Base-by-base conservation (phyloP, 2,888 invertebrate genomes). In the Caenorhabditis sp. region DNA sequence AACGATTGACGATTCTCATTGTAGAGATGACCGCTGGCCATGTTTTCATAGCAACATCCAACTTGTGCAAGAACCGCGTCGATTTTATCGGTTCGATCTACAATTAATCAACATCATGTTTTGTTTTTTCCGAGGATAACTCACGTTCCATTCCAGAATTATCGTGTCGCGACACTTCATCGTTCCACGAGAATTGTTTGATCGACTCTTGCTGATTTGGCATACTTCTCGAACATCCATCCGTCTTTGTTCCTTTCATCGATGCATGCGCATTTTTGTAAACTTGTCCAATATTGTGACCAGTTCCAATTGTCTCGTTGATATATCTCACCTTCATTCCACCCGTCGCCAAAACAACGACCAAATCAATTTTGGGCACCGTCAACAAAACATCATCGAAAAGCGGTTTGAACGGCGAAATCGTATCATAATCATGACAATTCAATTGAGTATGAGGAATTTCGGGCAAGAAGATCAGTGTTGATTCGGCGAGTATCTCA, bases 351-450 rank as follows among this genome's bases (percentile, higher is more conserved):
- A 86, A 57, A 21, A 86, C 55, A 3, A 86, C 54, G 17, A 84
- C 73, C n/a, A 81, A 76, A 64, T 86, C 85, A 24, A 86, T 79
- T 61, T 84, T 77, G 0, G 84, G 83, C 26, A 82, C 69, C 1
- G 64, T 66, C 14, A 66, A 57, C 51, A 83, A 27, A 17, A 84
- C 71, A 24, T 80, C 78, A 53, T 76, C 65, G 27, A 85, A 57
- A 8, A 86, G 63, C 17, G 75, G 62, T 49, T 81, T 76, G 73
- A 86, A 86, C 12, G 86, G 86, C 3, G 80, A 78, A 58, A 86
- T 80, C 10, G 85, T 83, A 24, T 77, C 80, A 70, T 86, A 86
- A 69, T 86, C 86, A 69, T 86, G 86, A 55, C 86, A 86, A 55
- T 83, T 86, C 24, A 83, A 57, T 74, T 81, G 70, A 2, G 85